A percentile compares a stretch with the other conserved stretches of the same genome.
Evolutionary conservation across 2,113 vertebrate species (phyloP).

Genomic region (Brachypodius melanocephalos): DNA sequence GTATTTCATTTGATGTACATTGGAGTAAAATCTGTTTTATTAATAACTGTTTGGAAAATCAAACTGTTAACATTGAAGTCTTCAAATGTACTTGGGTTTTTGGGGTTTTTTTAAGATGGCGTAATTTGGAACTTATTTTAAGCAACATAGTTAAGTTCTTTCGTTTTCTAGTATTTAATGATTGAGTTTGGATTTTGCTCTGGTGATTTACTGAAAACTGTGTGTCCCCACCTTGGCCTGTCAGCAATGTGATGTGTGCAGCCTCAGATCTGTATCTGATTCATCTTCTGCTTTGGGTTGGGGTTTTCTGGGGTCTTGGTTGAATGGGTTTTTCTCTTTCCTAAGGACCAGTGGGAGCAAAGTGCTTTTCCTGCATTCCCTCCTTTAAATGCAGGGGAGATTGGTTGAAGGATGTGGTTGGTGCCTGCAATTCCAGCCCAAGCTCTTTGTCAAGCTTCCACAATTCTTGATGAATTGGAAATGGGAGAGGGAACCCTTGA

Average conservation of each 20-base stretch:
- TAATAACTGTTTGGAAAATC: not conserved
- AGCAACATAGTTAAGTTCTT: not conserved
- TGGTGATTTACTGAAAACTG: not conserved
- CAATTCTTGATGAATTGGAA: not conserved
- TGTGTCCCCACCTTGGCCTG: not conserved
- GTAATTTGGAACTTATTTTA: not conserved
- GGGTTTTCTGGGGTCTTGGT: accelerated
- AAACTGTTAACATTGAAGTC: not conserved
- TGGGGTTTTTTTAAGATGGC: not conserved
- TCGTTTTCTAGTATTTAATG: not conserved
- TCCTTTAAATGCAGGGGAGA: not conserved
- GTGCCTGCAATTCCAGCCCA: conserved; percentile 23
- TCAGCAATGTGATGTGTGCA: accelerated
- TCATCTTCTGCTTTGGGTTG: not conserved
- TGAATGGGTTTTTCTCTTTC: not conserved
- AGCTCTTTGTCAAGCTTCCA: not conserved
- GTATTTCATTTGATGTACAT: not conserved
- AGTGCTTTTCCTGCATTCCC: not conserved
- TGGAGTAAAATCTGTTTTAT: not conserved
- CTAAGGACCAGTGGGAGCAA: not conserved
- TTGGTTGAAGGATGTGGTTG: not conserved
- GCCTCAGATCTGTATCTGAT: not conserved
- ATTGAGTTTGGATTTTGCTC: not conserved
- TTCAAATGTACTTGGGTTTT: not conserved
- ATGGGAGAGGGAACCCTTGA: not conserved